phyloP scores from a whole-genome alignment of 1,140 invertebrate species.

The Heliconius eleuchia region DNA sequence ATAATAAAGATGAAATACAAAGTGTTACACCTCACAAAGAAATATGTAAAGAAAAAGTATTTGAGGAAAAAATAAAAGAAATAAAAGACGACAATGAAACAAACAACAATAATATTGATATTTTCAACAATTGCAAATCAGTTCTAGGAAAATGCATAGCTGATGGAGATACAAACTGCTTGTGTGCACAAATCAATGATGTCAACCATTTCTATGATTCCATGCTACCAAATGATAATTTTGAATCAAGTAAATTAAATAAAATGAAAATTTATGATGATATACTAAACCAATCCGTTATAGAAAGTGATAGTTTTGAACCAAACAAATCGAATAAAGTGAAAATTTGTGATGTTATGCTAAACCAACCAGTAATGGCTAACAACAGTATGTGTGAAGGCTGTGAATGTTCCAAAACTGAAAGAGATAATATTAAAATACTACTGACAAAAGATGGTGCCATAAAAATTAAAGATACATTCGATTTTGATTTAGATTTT shows the following conservation, averaged over 20 bases:
- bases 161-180: slow-evolving; percentile 37
- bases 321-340: slow-evolving; percentile 23
- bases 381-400: slow-evolving; percentile 41
- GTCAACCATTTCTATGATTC: slow-evolving; percentile 43
- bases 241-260: slow-evolving; percentile 28
- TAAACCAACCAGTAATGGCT: slow-evolving; percentile 5
- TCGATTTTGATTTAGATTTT: slow-evolving; percentile 53
- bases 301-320: slow-evolving; percentile 29
- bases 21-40: neutral
- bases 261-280: slow-evolving; percentile 9
- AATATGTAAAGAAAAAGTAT: neutral
- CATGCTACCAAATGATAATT: slow-evolving; percentile 37
- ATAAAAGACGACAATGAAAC: slow-evolving; percentile 20
- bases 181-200: slow-evolving; percentile 52
- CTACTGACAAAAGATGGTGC: slow-evolving; percentile 57
- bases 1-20: neutral
- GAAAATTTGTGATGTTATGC: neutral
- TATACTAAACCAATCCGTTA: neutral
- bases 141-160: slow-evolving; percentile 56
- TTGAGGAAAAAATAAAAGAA: neutral
- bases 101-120: slow-evolving; percentile 27
- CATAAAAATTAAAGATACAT: slow-evolving; percentile 64
- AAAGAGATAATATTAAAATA: slow-evolving; percentile 36
- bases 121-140: slow-evolving; percentile 47
- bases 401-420: slow-evolving; percentile 47